Evolutionary conservation across 2,113 vertebrate species (phyloP).

Genomic region (Panthera tigris): DNA sequence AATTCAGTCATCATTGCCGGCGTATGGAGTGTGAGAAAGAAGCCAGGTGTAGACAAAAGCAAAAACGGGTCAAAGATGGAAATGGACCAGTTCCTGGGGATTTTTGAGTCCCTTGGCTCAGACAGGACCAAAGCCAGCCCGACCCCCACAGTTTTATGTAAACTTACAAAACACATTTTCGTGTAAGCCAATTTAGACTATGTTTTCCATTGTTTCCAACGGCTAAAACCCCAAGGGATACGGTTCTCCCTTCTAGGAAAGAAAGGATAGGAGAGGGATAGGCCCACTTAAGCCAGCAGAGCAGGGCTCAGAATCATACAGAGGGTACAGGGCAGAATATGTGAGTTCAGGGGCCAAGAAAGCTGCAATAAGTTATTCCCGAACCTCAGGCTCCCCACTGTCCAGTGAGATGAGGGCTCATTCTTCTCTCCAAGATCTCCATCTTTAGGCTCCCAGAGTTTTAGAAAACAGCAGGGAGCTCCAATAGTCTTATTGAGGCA

Average conservation of each 20-base stretch:
- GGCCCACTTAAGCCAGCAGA: not conserved
- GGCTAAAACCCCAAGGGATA: not conserved
- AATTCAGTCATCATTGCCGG: not conserved
- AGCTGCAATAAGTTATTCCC: not conserved
- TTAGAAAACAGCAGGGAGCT: not conserved
- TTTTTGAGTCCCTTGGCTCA: not conserved
- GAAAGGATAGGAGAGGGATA: not conserved
- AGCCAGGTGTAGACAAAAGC: not conserved
- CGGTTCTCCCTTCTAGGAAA: not conserved
- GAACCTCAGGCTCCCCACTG: not conserved
- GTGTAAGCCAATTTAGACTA: not conserved
- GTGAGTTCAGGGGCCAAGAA: not conserved
- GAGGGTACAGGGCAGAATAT: not conserved
- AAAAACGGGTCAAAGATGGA: not conserved
- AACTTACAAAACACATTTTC: not conserved
- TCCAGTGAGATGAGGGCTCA: not conserved
- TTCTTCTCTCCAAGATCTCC: not conserved
- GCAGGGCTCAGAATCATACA: not conserved
- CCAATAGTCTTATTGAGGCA: not conserved
- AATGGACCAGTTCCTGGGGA: not conserved
- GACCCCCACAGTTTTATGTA: not conserved
- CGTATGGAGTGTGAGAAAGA: slow-evolving; percentile 17
- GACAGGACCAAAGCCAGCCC: not conserved
- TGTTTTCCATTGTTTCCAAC: not conserved
- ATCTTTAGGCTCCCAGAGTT: not conserved